Base-by-base conservation (phyloP, 2,888 invertebrate species). In the Archips xylosteana region DNA sequence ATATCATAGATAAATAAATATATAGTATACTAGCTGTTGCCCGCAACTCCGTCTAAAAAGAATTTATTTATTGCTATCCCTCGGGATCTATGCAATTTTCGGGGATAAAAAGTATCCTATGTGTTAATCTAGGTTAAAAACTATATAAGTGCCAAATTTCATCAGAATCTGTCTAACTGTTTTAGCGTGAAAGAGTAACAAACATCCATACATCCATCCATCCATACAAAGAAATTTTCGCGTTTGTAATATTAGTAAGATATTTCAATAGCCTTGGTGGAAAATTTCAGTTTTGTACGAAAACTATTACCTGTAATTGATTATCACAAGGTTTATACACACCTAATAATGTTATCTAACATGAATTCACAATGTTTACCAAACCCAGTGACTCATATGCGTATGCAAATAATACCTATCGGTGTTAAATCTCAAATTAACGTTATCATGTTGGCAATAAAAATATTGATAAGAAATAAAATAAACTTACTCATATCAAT, bases 401-500 rank as follows among this genome's bases (percentile, higher is more conserved):
- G 23, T 54, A 23, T 39, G 23, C 64, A 66, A 45, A 64, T 12
- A 67, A 34, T 13, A 34, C 10, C 6, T 63, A 51, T 57, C 36
- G 45, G 1, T 57, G 23, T 4, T 23, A 72, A 64, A 64, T 63
- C 39, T 59, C 39, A 12, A 64, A 66, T 42, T n/a, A 66, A 15
- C 32, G 42, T 67, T 71, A 74, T 71, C 74, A 70, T 64, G 23
- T 47, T 59, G 68, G 51, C 60, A 65, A 23, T 72, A 67, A 67
- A 64, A 61, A 64, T 60, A 65, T 64, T 60, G 74, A 74, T 70
- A 74, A 74, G 69, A 32, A 54, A 60, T 59, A 70, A 68, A 57
- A 70, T 60, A 59, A 78, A 86, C 92, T 85, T 80, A 94, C 92
- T 89, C 78, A 92, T 84, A 76, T 91, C 91, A 75, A 91, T 84